Evolutionary conservation across 1,140 invertebrate species (phyloP), one percentile per base, ranked within the genome.

Genomic region (Polypedilum pembai): DNA sequence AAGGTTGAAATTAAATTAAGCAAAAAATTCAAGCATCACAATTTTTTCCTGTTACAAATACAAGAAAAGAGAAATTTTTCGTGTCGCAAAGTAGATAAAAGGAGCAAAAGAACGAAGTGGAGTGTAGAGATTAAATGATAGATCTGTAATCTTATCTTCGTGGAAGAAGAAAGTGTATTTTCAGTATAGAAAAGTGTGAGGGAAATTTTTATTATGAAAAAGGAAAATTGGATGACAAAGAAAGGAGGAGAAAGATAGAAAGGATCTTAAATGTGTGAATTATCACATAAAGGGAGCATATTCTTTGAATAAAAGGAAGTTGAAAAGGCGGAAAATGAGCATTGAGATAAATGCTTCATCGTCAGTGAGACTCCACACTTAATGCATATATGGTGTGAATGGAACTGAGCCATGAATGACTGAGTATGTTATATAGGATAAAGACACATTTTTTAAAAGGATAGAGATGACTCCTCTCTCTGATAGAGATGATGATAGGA

Each of bases 301-400:
- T 69, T 69, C 65, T 18, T n/a, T 69, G 20, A 20, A 69, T 69
- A 69, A 69, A 69, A 18, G 65, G 15, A 18, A 69, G 17, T 20
- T 69, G 65, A 69, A 69, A 69, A 69, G 20, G 65, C 65, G 17
- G 65, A 69, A 69, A 69, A 69, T 69, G 65, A 69, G 65, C 17
- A 69, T 69, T 21, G 65, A 69, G 65, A 69, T 69, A 69, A 69
- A 69, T 69, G 65, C 18, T 69, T 5, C 24, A 33, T 33, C 24
- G 45, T n/a, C 45, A 33, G n/a, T n/a, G 1, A 33, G 24, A 33
- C 24, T 33, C 24, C 24, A 5, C 24, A 33, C 24, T 33, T 33
- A 33, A 33, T 33, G 24, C 24, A 33, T 33, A 33, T 33, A 33
- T 33, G 24, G 24, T 33, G 24, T 33, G 24, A 33, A 33, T 33